These are phyloP conservation scores for Entomobrya multifasciata DNA, from an alignment of 2,888 invertebrate species.

Conservation along the genomic window DNA sequence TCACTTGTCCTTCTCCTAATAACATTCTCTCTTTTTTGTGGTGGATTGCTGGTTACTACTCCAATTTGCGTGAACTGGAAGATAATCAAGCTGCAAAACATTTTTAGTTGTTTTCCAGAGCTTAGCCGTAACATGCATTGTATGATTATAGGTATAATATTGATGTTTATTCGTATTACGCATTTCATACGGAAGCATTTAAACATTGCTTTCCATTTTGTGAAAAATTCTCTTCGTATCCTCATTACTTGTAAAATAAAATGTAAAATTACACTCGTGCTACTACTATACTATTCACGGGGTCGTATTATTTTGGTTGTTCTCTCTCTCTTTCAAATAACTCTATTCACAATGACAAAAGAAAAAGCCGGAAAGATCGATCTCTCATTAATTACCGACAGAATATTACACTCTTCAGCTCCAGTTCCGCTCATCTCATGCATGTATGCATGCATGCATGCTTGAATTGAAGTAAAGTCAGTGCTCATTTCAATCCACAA, in stretches of 20 bases:
- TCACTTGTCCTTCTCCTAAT: conserved; percentile 14
- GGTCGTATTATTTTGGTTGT: background rate
- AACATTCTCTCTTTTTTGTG: background rate
- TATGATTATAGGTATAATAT: background rate
- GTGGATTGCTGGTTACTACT: conserved; percentile 11
- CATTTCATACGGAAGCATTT: conserved; percentile 29
- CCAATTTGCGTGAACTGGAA: conserved; percentile 55
- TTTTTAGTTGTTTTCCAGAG: conserved; percentile 1
- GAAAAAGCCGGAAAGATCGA: conserved; percentile 78
- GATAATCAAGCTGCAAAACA: conserved; percentile 37
- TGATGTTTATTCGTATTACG: conserved; percentile 45
- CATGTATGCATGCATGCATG: conserved; percentile 67
- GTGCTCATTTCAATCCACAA: conserved; percentile 43
- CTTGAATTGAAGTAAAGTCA: conserved; percentile 59
- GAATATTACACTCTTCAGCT: conserved; percentile 78
- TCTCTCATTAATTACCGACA: conserved; percentile 79
- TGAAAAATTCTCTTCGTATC: conserved; percentile 14
- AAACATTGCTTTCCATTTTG: conserved; percentile 44
- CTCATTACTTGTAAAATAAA: conserved; percentile 47
- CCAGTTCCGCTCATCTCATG: conserved; percentile 73
- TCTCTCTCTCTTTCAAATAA: conserved; percentile 12
- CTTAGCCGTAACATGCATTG: background rate
- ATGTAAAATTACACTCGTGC: no score
- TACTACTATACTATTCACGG: no score
- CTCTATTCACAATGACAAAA: conserved; percentile 67